These are phyloP conservation scores for Athripsodes cinereus DNA, from an alignment of 2,888 invertebrate species.

Conservation along the genomic window DNA sequence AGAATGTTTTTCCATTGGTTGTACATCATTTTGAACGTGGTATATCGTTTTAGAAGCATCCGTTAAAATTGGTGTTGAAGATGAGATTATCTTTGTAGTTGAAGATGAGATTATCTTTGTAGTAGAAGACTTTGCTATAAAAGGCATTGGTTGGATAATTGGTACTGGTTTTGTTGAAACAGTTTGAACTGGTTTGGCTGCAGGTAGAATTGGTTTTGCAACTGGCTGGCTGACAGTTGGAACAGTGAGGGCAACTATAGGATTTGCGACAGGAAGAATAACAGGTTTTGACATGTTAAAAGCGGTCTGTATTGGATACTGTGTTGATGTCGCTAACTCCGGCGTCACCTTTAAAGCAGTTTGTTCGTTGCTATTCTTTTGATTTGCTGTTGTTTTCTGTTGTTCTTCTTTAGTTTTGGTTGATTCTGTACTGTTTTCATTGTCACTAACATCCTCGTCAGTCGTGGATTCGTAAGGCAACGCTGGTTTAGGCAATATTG, in stretches of 20 bases:
- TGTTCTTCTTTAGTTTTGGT: slow-evolving; percentile 55
- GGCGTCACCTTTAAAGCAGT: not conserved
- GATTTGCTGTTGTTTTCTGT: not conserved
- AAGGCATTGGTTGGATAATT: not conserved
- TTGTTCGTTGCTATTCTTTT: too few relatives aligned
- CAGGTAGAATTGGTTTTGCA: not conserved
- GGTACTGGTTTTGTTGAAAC: not conserved
- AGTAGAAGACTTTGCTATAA: not conserved
- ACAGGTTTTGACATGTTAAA: not conserved
- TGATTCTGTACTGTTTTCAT: slow-evolving; percentile 45
- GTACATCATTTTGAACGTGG: slow-evolving; percentile 8
- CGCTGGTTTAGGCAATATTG: slow-evolving; percentile 62
- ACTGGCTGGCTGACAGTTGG: not conserved
- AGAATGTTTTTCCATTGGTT: slow-evolving; percentile 20
- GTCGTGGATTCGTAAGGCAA: slow-evolving; percentile 70
- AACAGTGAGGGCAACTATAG: not conserved
- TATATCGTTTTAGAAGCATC: slow-evolving; percentile 3
- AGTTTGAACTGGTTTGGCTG: slow-evolving; percentile 5
- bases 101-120: not conserved
- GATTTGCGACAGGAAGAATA: not conserved
- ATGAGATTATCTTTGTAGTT: not conserved
- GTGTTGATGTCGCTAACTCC: too few relatives aligned
- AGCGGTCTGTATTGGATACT: too few relatives aligned
- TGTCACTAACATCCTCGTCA: slow-evolving; percentile 51
- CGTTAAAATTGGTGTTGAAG: too few relatives aligned